A percentile compares a stretch with the other conserved stretches of the same genome.
phyloP scores from a whole-genome alignment of 2,797 vertebrate genomes.

The Babyrousa celebensis region DNA sequence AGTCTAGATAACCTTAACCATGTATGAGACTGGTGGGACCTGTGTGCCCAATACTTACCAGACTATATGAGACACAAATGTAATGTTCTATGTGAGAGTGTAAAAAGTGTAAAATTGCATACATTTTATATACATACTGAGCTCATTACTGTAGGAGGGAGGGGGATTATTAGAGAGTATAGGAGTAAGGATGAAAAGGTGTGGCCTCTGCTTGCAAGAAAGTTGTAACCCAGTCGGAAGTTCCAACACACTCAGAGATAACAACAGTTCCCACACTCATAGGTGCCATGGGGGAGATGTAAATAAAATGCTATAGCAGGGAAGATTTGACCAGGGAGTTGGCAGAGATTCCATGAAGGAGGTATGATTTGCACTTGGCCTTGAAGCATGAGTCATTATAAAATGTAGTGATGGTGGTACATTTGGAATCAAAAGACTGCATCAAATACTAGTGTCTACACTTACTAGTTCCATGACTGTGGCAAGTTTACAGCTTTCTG shows the following conservation, averaged over 20 bases:
- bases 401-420: neutral
- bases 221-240: neutral
- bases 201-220: neutral
- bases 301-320: neutral
- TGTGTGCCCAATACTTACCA: neutral
- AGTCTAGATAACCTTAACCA: neutral
- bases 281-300: neutral
- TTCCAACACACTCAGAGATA: neutral
- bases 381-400: neutral
- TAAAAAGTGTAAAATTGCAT: neutral
- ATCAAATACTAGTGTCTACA: neutral
- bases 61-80: neutral
- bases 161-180: neutral
- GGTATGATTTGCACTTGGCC: neutral
- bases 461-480: neutral
- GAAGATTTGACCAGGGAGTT: too few species aligned
- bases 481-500: neutral
- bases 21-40: neutral
- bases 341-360: neutral
- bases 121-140: neutral
- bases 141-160: neutral
- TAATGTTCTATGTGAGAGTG: neutral
- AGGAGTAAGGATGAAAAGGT: neutral
- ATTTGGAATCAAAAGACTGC: neutral
- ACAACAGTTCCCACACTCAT: neutral